Evolutionary conservation across 1,140 invertebrate species (phyloP), one percentile per base, ranked within the genome.

Genomic region (Daktulosphaira vitifoliae): DNA sequence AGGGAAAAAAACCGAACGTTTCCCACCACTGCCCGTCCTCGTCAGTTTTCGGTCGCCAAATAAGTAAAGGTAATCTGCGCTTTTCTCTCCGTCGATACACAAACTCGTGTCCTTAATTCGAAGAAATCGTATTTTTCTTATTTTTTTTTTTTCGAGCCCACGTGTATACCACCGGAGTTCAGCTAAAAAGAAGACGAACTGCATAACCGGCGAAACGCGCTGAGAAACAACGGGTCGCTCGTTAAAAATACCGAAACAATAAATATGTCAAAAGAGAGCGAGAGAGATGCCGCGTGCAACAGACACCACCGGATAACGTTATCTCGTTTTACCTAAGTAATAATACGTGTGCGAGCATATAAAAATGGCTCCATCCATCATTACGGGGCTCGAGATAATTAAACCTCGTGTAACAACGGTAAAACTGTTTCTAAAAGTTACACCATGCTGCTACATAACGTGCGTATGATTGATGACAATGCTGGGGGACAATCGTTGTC

Each of bases 361-460:
- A 26, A 56, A 44, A 56, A 62, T 46, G 56, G 29, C 56, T 48
- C 38, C 56, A 62, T 62, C 56, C 56, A 62, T 62, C 56, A 62
- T 62, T 46, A 11, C 16, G 23, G 54, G 20, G 18, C 26, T 29
- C 56, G 56, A 62, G 42, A 62, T 62, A 62, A 62, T 62, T 62
- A 62, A 62, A 48, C 16, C 25, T 13, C 42, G 56, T 33, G 42
- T 62, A 62, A 62, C 56, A 62, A 62, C 56, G 42, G 42, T 46
- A 37, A 33, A 48, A 42, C 29, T 62, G 56, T 62, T 48, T 62
- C 26, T 48, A 15, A 56, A 62, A 62, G 42, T 62, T 46, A 46
- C 56, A 44, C 56, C 29, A 33, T n/a, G 11, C 39, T 25, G 42
- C 44, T 62, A 46, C 46, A 56, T 13, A 56, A 56, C 38, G 18